Base-by-base conservation (phyloP, 2,888 invertebrate genomes). In the Lumbricus terrestris region DNA sequence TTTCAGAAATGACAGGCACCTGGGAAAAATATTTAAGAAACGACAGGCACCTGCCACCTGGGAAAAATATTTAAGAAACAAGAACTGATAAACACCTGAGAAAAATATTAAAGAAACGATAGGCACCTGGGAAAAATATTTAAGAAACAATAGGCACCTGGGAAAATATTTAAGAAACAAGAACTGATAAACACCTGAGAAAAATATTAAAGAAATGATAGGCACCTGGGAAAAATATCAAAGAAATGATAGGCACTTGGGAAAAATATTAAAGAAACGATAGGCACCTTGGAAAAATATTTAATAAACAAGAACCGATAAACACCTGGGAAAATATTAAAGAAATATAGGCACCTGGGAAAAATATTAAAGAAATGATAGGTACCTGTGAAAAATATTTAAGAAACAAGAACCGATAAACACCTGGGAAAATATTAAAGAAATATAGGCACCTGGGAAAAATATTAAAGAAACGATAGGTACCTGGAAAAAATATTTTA, bases 281-380 rank as follows among this genome's bases (percentile, higher is more conserved):
- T n/a, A n/a, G n/a, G n/a, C 37, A 85, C 98, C 96, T 96, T 93
- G 38, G 34, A 23, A 40, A 93, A 92, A 38, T 8, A 35, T 54
- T 18, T n/a, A n/a, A n/a, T n/a, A n/a, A n/a, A n/a, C n/a, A n/a
- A n/a, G 99, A 99, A 95, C 98, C 97, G 93, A 99, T 99, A 95
- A 99, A 98, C 95, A 99, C 98, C 96, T 96, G 93, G 54, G 40
- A 29, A 40, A 93, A 92, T 69, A 16, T 42, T 54, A 2, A 18
- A 47, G 6, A 54, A 16, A n/a, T n/a, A 88, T 34, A 40, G 16
- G 29, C 16, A 99, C 98, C 96, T 96, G 93, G 54, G 40, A 29
- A n/a, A 33, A 93, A 92, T 69, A 16, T 42, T 54, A 2, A 18
- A 47, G 6, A 54, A 16, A n/a, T n/a, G 4, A 88, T 34, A 40